These are phyloP conservation scores for Gymnocheta viridis DNA, from an alignment of 2,888 invertebrate species.

Conservation along the genomic window DNA sequence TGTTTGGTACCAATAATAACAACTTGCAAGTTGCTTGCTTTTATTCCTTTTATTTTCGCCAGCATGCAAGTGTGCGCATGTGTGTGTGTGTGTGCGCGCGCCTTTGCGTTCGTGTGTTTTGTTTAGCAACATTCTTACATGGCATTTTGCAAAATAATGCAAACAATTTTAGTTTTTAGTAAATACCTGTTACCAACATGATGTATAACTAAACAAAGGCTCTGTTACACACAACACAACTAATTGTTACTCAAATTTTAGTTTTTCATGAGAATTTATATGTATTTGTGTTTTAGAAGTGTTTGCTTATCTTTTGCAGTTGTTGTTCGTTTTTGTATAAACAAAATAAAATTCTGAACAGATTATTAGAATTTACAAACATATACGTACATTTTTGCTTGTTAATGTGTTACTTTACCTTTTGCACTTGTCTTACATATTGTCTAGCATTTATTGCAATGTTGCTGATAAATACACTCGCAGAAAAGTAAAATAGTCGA, in stretches of 20 bases:
- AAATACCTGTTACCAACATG: constrained; percentile 51
- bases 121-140: constrained; percentile 45
- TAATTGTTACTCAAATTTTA: background rate
- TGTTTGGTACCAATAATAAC: constrained; percentile 64
- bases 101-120: background rate
- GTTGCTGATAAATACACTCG: background rate
- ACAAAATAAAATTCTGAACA: constrained; percentile 31
- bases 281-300: background rate
- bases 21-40: constrained; percentile 25
- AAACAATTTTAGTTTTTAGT: constrained; percentile 43
- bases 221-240: background rate
- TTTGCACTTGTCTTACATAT: constrained; percentile 7
- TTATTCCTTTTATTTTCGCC: background rate
- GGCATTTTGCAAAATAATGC: constrained; percentile 56
- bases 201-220: background rate
- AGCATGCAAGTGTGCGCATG: background rate
- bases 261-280: constrained; percentile 5
- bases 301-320: constrained; percentile 11
- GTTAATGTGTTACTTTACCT: background rate
- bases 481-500: background rate
- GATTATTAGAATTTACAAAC: constrained; percentile 53
- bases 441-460: constrained; percentile 28
- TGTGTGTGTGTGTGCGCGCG: too few relatives aligned
- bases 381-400: background rate
- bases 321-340: constrained; percentile 32